These are phyloP conservation scores for Siderastrea siderea DNA, from an alignment of 92 coral and sea anemone genomes.

Conservation along the genomic window DNA sequence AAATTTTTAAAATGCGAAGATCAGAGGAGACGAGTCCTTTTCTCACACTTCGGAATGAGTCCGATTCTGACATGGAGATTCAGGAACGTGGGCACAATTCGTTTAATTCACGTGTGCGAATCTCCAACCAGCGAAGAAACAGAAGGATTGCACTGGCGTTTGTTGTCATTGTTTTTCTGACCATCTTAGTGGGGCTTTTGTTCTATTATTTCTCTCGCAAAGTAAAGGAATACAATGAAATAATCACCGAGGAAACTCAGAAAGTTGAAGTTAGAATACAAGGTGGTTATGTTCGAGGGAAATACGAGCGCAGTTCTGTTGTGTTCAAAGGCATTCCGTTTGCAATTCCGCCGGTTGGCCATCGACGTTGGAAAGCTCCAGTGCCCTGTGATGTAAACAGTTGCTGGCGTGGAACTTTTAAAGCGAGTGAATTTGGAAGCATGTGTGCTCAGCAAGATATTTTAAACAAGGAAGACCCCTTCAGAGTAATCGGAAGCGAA, in stretches of 20 bases:
- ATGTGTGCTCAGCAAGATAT: constrained; percentile 70
- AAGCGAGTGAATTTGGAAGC: constrained; percentile 69
- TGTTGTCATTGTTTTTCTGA: constrained; percentile 20
- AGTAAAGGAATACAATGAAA: constrained; percentile 18
- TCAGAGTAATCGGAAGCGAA: constrained; percentile 64
- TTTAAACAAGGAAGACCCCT: constrained; percentile 12
- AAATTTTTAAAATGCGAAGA: background rate
- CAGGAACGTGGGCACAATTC: background rate
- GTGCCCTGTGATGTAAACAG: constrained; percentile 47
- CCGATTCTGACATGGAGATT: background rate
- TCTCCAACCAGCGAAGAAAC: background rate
- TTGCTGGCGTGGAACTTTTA: constrained; percentile 79
- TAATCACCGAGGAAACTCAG: constrained; percentile 16
- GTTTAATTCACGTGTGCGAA: background rate
- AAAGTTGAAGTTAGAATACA: constrained; percentile 27
- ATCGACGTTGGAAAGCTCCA: constrained; percentile 73
- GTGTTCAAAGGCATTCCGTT: constrained; percentile 84
- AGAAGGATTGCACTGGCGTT: background rate
- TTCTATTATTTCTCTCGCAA: constrained; percentile 64
- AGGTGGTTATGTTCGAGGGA: constrained; percentile 66
- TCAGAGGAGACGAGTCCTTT: constrained; percentile 14
- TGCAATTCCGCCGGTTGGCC: constrained; percentile 50
- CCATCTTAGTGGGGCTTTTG: constrained; percentile 49
- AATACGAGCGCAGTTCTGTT: constrained; percentile 36
- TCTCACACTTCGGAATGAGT: constrained; percentile 1